These are phyloP conservation scores for Bombus waltoni DNA, from an alignment of 1,140 invertebrate species.

Conservation along the genomic window DNA sequence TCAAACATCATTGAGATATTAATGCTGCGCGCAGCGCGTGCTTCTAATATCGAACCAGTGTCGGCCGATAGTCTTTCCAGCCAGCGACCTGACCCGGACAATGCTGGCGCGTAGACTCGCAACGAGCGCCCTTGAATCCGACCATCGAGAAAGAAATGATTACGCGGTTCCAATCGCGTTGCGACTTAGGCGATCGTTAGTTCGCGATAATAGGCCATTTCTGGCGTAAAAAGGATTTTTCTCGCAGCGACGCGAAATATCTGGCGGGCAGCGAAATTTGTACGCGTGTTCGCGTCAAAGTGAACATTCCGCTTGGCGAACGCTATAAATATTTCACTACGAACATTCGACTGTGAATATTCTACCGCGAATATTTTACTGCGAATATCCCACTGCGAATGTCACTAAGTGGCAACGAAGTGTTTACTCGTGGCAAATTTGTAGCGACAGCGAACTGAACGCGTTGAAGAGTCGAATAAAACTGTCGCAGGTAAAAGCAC, in stretches of 20 bases:
- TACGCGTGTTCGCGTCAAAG: neutral
- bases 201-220: neutral
- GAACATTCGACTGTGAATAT: neutral
- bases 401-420: no score
- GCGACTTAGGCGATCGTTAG: constrained; percentile 41
- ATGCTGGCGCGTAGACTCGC: neutral
- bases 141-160: neutral
- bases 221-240: neutral
- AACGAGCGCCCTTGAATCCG: neutral
- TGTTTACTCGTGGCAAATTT: no score
- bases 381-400: no score
- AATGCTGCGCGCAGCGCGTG: neutral
- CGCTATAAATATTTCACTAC: neutral
- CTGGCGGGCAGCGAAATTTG: no score
- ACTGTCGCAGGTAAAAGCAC: no score
- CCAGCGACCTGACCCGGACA: neutral
- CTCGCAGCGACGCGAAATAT: neutral
- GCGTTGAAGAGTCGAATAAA: no score
- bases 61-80: neutral
- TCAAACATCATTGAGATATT: constrained; percentile 39
- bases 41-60: neutral
- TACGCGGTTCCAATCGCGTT: constrained; percentile 7
- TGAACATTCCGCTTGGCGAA: neutral
- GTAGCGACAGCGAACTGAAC: no score
- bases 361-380: no score